Evolutionary conservation across 1,140 invertebrate species (phyloP), one percentile per base, ranked within the genome.

Genomic region (Ceratoteleas bidentatus): DNA sequence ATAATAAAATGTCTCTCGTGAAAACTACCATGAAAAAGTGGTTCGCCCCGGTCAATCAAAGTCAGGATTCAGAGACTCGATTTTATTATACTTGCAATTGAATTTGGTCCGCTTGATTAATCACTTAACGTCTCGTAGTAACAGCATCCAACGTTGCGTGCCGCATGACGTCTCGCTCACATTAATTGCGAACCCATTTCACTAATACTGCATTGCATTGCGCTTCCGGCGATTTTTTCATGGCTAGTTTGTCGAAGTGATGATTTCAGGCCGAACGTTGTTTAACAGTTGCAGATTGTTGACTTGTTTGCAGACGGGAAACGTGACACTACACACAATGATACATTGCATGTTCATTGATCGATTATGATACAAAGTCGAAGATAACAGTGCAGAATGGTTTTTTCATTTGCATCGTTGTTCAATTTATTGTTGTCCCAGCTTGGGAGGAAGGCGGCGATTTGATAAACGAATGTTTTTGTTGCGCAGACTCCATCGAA

Each of bases 401-500:
- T n/a, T n/a, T n/a, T n/a, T n/a, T n/a, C n/a, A n/a, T n/a, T n/a
- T n/a, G n/a, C n/a, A n/a, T n/a, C n/a, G n/a, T n/a, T n/a, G n/a
- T n/a, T n/a, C n/a, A n/a, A n/a, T n/a, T n/a, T n/a, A n/a, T n/a
- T n/a, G n/a, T n/a, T n/a, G n/a, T n/a, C n/a, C n/a, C n/a, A n/a
- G n/a, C n/a, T n/a, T n/a, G n/a, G 8, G 6, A 43, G 1, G n/a
- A 6, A 10, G 9, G 6, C 40, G 6, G n/a, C n/a, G n/a, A 43
- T 43, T 43, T 43, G 8, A 43, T 43, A 10, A n/a, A 43, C 6
- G 40, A n/a, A 43, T 43, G 40, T 43, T 24, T 66, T 58, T 9
- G 62, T 70, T 76, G 83, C 84, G 89, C 85, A 91, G 90, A 89
- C 81, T 74, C 83, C 76, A 82, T 77, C 85, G 7, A 66, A 14